phyloP scores from a whole-genome alignment of 2,113 vertebrate genomes.

The Syngnathus scovelli region DNA sequence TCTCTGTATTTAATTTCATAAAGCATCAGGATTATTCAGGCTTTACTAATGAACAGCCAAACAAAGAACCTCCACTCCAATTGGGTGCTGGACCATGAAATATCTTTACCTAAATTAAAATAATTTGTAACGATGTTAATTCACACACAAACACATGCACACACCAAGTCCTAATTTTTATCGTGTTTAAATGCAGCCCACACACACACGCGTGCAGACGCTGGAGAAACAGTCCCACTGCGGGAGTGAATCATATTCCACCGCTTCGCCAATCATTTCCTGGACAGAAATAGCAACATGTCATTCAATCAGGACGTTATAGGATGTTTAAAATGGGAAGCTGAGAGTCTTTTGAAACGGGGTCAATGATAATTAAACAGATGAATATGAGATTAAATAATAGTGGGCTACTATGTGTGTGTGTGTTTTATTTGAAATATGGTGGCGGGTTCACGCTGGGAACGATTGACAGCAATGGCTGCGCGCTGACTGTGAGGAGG shows the following conservation, averaged over 20 bases:
- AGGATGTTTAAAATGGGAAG: constrained; percentile 47
- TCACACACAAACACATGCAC: background rate
- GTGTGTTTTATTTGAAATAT: constrained; percentile 61
- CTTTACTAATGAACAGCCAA: constrained; percentile 12
- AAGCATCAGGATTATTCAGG: constrained; percentile 11
- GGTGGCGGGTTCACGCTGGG: constrained; percentile 38
- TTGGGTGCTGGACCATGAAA: background rate
- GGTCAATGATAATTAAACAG: constrained; percentile 64
- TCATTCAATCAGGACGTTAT: constrained; percentile 41
- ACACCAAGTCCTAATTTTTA: background rate
- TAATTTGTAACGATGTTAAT: constrained; percentile 3
- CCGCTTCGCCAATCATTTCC: constrained; percentile 39
- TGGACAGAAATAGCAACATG: constrained; percentile 33
- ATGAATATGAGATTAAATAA: constrained; percentile 61
- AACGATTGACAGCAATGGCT: constrained; percentile 43
- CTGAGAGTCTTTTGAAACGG: constrained; percentile 35
- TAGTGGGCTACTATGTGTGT: background rate
- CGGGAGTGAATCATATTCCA: constrained; percentile 34
- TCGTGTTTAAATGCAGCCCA: background rate
- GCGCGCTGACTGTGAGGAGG: constrained; percentile 29
- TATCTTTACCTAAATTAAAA: constrained; percentile 13
- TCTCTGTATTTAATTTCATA: background rate
- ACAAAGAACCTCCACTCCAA: constrained; percentile 7
- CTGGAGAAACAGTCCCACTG: background rate
- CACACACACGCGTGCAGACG: background rate